Evolutionary conservation across 37 sponge, comb jelly and placozoan species (phyloP).

Genomic region (Eunapius fragilis): DNA sequence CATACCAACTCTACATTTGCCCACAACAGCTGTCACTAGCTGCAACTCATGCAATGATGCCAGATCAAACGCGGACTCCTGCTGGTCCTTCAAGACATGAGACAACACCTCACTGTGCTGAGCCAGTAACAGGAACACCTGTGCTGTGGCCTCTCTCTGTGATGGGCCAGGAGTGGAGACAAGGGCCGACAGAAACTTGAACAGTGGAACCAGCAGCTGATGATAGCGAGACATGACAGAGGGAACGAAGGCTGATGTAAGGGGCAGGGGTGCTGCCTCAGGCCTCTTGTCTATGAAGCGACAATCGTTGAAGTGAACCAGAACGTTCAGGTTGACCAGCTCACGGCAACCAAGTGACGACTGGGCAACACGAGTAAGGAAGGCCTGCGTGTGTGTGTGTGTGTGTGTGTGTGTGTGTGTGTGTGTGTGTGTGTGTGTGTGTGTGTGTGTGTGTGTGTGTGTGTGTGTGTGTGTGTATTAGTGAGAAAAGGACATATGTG

Average conservation of each 20-base stretch:
- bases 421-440: not conserved
- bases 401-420: not conserved
- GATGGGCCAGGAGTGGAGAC: constrained; percentile 65
- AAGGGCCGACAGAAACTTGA: constrained; percentile 65
- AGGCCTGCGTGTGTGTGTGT: constrained; percentile 49
- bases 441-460: not conserved
- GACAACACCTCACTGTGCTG: constrained; percentile 71
- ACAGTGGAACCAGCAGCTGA: constrained; percentile 75
- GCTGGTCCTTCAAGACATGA: constrained; percentile 54
- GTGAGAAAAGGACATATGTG: not conserved
- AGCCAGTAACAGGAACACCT: constrained; percentile 67
- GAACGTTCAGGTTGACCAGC: constrained; percentile 43
- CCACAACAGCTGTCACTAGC: constrained; percentile 71
- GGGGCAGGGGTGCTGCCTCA: not conserved
- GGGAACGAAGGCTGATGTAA: constrained; percentile 56
- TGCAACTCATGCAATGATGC: constrained; percentile 69
- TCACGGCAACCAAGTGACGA: constrained; percentile 66
- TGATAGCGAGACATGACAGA: constrained; percentile 63
- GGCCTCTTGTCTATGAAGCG: constrained; percentile 78
- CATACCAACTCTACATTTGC: constrained; percentile 62
- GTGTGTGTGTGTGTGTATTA: not conserved
- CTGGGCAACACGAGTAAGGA: constrained; percentile 77
- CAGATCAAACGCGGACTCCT: constrained; percentile 14
- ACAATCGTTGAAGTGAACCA: constrained; percentile 73
- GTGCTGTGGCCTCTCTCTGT: constrained; percentile 56